Evolutionary conservation across 2,888 invertebrate genomes (phyloP).

Genomic region (Nudaria mundana): DNA sequence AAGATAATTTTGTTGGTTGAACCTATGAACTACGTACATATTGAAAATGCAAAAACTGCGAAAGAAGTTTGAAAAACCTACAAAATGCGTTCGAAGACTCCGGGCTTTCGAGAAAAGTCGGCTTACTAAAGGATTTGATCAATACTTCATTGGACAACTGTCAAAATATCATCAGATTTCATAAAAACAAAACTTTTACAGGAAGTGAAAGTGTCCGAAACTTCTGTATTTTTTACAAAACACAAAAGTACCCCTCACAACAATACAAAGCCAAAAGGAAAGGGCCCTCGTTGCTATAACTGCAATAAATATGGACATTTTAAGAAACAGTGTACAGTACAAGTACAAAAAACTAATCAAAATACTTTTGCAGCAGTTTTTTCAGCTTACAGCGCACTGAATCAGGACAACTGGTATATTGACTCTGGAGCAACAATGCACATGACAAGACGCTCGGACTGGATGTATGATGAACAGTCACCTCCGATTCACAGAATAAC

Average conservation of each 20-base stretch:
- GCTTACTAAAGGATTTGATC: neutral
- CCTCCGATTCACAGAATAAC: too few relatives aligned
- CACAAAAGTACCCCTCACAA: slow-evolving; percentile 10
- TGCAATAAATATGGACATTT: too few relatives aligned
- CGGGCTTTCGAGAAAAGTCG: neutral
- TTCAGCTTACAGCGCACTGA: neutral
- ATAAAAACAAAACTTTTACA: neutral
- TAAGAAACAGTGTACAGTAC: slow-evolving; percentile 5
- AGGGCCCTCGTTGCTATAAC: slow-evolving; percentile 14
- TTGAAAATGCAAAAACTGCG: neutral
- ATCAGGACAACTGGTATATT: slow-evolving; percentile 8
- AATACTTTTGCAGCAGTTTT: slow-evolving; percentile 1
- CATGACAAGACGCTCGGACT: slow-evolving; percentile 15
- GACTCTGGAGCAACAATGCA: slow-evolving; percentile 23
- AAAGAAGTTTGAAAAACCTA: neutral
- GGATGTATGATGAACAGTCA: slow-evolving; percentile 2
- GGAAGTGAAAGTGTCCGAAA: too few relatives aligned
- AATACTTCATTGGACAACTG: neutral
- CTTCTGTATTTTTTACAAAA: neutral
- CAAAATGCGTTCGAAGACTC: neutral
- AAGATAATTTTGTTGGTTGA: slow-evolving; percentile 4
- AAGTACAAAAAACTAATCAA: neutral
- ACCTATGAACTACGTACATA: slow-evolving; percentile 3
- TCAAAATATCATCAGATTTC: neutral
- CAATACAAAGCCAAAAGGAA: slow-evolving; percentile 12